Evolutionary conservation across 2,797 vertebrate genomes (phyloP), one percentile per base, ranked within the genome.

Genomic region (Sibirionetta formosa): DNA sequence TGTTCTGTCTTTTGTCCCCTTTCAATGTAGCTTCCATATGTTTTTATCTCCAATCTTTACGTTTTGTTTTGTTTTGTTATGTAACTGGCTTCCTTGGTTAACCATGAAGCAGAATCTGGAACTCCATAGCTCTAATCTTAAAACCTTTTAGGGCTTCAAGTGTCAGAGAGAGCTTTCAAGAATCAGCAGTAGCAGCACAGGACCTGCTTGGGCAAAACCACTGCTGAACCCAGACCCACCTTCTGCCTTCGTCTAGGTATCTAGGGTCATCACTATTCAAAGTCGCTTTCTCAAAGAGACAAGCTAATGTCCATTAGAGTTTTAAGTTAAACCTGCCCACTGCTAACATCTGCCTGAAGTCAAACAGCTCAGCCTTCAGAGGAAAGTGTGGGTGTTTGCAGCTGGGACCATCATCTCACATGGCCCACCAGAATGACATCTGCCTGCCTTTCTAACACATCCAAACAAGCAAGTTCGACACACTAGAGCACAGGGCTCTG

Each of bases 401-500:
- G 3, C 17, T 72, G 18, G 18, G 29, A 76, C 1, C 2, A 0
- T 16, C 23, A 35, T 36, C 9, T 91, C 29, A 31, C 26, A 7
- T 0, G 0, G 26, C 26, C 42, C 0, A 0, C 13, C 0, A 1
- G 33, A 3, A 15, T 60, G 33, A 54, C 8, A 0, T 42, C 50
- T 88, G 8, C 81, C 29, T 71, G 35, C 12, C 15, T 81, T 38
- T 36, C 19, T 2, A 57, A 33, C 14, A 48, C 20, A 53, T 36
- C 27, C 42, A 82, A 56, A 36, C 1, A 17, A 29, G 12, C 8
- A 19, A 51, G 9, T 13, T 72, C 27, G 56, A 84, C 8, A 15
- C 2, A 1, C 13, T 1, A 1, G 4, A 84, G 42, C n/a, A 33
- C 50, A 72, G 50, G 88, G 20, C 12, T 76, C 26, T n/a, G 66